Evolutionary conservation across 2,888 invertebrate genomes (phyloP).

Genomic region (Ditula angustiorana): DNA sequence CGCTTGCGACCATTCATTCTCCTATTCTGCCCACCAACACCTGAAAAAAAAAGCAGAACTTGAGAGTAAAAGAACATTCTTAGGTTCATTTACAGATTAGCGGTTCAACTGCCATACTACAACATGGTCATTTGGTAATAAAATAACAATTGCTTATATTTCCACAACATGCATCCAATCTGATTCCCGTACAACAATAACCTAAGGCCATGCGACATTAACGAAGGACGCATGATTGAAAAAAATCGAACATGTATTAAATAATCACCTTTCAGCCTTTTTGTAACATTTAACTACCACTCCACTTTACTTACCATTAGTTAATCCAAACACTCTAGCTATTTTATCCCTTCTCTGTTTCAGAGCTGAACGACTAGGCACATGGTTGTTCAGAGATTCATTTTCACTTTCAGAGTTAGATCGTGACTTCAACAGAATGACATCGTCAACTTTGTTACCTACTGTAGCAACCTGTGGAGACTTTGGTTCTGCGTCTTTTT

Average conservation of each 20-base stretch:
- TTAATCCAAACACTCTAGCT: constrained; percentile 72
- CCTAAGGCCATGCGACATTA: neutral
- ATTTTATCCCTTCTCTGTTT: constrained; percentile 60
- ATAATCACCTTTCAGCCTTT: constrained; percentile 13
- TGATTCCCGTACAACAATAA: constrained; percentile 11
- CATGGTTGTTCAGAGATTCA: neutral
- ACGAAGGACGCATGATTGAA: neutral
- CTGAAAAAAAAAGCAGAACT: constrained; percentile 9
- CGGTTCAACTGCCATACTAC: too few relatives aligned
- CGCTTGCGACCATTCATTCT: constrained; percentile 17
- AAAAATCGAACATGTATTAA: neutral
- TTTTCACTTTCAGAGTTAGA: constrained; percentile 57
- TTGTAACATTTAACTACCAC: constrained; percentile 33
- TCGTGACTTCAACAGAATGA: constrained; percentile 58
- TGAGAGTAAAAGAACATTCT: too few relatives aligned
- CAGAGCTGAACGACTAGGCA: constrained; percentile 33
- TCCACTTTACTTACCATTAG: constrained; percentile 68
- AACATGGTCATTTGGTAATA: neutral
- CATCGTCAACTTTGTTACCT: constrained; percentile 44
- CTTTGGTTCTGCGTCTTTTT: constrained; percentile 8
- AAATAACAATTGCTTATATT: neutral
- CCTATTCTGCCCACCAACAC: constrained; percentile 12
- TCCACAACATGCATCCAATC: constrained; percentile 35
- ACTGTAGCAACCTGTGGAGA: constrained; percentile 13
- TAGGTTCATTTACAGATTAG: too few relatives aligned